These are phyloP conservation scores for Dorcus hopei DNA, from an alignment of 2,888 invertebrate genomes.

Conservation along the genomic window DNA sequence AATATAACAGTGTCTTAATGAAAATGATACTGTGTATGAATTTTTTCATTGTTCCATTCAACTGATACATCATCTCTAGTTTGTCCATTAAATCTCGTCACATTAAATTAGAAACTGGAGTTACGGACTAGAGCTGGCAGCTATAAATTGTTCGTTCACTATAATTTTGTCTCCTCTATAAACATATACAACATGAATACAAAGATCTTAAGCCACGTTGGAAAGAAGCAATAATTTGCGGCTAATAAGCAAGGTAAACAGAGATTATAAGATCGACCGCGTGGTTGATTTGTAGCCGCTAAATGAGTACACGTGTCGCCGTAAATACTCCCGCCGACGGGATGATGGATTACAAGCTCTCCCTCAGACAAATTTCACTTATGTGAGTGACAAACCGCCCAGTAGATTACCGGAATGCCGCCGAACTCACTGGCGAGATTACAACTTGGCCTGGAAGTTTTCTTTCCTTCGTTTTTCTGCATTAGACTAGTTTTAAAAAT, in stretches of 20 bases:
- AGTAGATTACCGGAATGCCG: neutral
- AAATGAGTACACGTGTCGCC: constrained; percentile 32
- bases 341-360: constrained; percentile 35
- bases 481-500: no score
- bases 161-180: neutral
- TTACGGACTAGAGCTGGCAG: no score
- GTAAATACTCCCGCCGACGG: constrained; percentile 29
- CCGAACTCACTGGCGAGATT: no score
- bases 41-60: no score
- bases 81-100: no score
- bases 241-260: constrained; percentile 38
- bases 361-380: constrained; percentile 31
- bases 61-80: no score
- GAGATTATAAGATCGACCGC: constrained; percentile 19
- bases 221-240: constrained; percentile 22
- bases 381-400: constrained; percentile 9
- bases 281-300: constrained; percentile 38
- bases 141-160: no score
- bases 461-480: no score
- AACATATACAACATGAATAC: neutral
- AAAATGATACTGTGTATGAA: no score
- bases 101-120: no score
- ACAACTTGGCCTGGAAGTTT: no score
- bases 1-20: no score
- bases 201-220: neutral